These are phyloP conservation scores for Plectus sambesii DNA, from an alignment of 1,140 invertebrate genomes.

Conservation along the genomic window DNA sequence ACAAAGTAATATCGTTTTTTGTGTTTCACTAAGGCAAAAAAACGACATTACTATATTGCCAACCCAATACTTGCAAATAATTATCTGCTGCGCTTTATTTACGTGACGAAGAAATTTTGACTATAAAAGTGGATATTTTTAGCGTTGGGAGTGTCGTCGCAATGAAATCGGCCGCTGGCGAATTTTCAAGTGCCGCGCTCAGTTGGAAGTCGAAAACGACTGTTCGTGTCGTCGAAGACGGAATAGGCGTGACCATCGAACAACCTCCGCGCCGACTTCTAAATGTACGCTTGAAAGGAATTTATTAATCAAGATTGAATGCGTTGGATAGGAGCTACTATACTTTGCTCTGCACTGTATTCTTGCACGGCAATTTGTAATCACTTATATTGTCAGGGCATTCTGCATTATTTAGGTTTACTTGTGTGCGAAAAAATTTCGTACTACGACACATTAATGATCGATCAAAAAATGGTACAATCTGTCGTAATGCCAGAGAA, in stretches of 20 bases:
- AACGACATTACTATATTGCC: too few relatives aligned
- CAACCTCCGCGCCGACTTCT: slow-evolving; percentile 25
- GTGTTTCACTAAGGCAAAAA: too few relatives aligned
- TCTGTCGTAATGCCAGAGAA: too few relatives aligned
- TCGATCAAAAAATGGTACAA: too few relatives aligned
- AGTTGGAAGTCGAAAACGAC: slow-evolving; percentile 15
- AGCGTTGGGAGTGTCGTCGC: slow-evolving; percentile 72
- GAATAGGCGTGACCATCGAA: slow-evolving; percentile 17
- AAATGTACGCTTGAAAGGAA: slow-evolving; percentile 18
- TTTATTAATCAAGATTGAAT: slow-evolving; percentile 11
- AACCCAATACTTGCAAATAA: too few relatives aligned
- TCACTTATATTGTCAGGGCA: too few relatives aligned
- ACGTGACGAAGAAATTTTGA: not conserved
- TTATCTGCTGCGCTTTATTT: slow-evolving; percentile 2
- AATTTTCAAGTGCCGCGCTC: slow-evolving; percentile 44
- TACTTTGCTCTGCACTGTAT: too few relatives aligned
- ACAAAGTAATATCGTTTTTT: too few relatives aligned
- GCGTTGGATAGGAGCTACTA: not conserved
- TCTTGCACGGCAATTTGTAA: too few relatives aligned
- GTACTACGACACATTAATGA: too few relatives aligned
- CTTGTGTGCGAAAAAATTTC: too few relatives aligned
- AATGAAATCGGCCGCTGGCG: slow-evolving; percentile 54
- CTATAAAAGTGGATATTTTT: slow-evolving; percentile 17
- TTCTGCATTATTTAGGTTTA: too few relatives aligned
- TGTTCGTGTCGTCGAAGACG: slow-evolving; percentile 21